Evolutionary conservation across 2,797 vertebrate genomes (phyloP).

Genomic region (Urosaurus nigricauda): DNA sequence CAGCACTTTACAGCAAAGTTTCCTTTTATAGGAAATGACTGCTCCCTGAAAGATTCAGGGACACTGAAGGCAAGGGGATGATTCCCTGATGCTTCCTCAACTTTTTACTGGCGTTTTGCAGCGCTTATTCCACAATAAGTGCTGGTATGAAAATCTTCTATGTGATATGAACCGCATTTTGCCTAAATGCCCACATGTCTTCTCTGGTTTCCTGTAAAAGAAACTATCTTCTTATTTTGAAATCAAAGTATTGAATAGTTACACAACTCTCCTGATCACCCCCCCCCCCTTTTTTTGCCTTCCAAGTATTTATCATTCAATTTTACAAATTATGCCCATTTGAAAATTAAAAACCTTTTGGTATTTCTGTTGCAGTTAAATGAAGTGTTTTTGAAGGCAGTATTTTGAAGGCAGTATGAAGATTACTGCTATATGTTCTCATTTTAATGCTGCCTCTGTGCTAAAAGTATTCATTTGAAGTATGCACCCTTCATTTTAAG

Average conservation of each 20-base stretch:
- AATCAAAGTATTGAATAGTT: neutral
- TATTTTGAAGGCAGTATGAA: too few species aligned
- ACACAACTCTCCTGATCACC: neutral
- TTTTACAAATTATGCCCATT: conserved; percentile 40
- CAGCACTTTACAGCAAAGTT: too few species aligned
- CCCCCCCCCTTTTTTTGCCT: conserved; percentile 43
- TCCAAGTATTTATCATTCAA: conserved; percentile 38
- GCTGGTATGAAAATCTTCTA: too few species aligned
- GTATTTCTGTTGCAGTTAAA: neutral
- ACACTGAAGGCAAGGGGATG: too few species aligned
- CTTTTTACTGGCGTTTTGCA: too few species aligned
- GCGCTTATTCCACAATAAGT: too few species aligned
- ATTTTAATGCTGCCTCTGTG: conserved; percentile 15
- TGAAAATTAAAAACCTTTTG: neutral
- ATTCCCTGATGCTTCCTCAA: too few species aligned
- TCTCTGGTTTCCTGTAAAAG: neutral
- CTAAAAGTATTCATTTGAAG: conserved; percentile 32
- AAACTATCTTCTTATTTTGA: conserved; percentile 2
- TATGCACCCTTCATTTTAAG: neutral
- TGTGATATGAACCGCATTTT: neutral
- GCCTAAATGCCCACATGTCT: neutral
- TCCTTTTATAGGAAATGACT: too few species aligned
- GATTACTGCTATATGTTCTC: neutral
- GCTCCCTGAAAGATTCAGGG: too few species aligned
- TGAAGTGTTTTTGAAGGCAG: conserved; percentile 1